Base-by-base conservation (phyloP, 2,888 invertebrate genomes). In the Nipponacmea schrenckii region DNA sequence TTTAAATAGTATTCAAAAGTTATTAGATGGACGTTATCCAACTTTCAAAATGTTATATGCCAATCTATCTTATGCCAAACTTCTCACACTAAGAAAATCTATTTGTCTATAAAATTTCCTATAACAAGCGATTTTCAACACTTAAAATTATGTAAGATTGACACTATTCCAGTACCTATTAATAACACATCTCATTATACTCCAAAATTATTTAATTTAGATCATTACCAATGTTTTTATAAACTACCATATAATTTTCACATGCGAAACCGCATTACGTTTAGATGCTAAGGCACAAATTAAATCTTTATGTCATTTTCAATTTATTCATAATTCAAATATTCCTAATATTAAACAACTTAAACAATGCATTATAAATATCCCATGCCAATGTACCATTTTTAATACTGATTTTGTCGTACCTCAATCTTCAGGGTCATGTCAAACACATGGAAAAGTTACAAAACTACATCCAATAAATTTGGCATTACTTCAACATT, bases 61-160 rank as follows among this genome's bases (percentile, higher is more conserved):
- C 14, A 24, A 70, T 46, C 48, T 56, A 14, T 46, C 50, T 26
- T n/a, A 39, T 44, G 31, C 56, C 5, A 69, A 69, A 27, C 56
- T 70, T 56, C 17, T 70, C n/a, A 50, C 50, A 12, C 26, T 31
- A 10, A 8, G 70, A 26, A 50, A 65, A 26, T 65, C 27, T 70
- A 70, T n/a, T 5, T 65, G 27, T 65, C 70, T 27, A 15, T 70
- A 10, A 48, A 50, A 56, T 56, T 65, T 56, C 70, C 64, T 20
- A 39, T 66, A 15, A 45, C 62, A 20, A 20, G 64, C 10, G 31
- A 50, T 39, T 15, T 46, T 24, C 17, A 56, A 5, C 65, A 56
- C 17, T 20, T 70, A 64, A 64, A 44, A 27, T 56, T 70, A 8
- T 70, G 65, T 65, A 64, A 65, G 56, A 27, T 70, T 15, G 27